Base-by-base conservation (phyloP, 2,113 vertebrate genomes). In the Diphyllodes magnificus region DNA sequence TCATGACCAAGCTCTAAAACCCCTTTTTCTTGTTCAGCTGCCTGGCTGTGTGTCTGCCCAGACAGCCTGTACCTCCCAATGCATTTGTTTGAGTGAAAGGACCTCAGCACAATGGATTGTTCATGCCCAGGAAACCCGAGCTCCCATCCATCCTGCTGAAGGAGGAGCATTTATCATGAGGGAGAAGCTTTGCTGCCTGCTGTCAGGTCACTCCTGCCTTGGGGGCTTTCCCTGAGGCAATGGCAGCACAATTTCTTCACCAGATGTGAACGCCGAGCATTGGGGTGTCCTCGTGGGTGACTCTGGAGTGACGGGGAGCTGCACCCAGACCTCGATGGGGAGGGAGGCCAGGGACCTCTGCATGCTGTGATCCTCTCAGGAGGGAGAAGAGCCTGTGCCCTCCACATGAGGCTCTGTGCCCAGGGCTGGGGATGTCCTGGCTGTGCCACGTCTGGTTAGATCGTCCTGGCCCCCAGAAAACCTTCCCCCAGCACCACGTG, bases 181-280 rank as follows among this genome's bases (percentile, higher is more conserved):
- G 31, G 15, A 13, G 42, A 61, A 87, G 73, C 42, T 44, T 23
- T 47, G 49, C 53, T 69, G n/a, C 16, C 64, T 27, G 37, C 6
- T 54, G 31, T 44, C 27, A n/a, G 59, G 31, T 64, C 50, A 25
- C 21, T 40, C 63, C 64, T 60, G 53, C 23, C 35, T 54, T 39
- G 8, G 20, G 31, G 8, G 11, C 9, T 54, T 86, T 50, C 31
- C 69, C 44, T 7, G 11, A 2, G 8, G 30, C 45, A n/a, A 28
- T 5, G n/a, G 42, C 15, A 6, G 23, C 33, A 21, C 1, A 2
- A 17, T 51, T 50, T 51, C 40, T 47, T 51, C 19, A 25, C 27
- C 40, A 40, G 21, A 9, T 0, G 7, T 7, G 44, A 42, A 12
- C 3, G 40, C 23, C 54, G 77, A 77, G 35, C 1, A 0, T 5